Evolutionary conservation across 2,113 vertebrate species (phyloP), one percentile per base, ranked within the genome.

Genomic region (Oncorhynchus gorbuscha): DNA sequence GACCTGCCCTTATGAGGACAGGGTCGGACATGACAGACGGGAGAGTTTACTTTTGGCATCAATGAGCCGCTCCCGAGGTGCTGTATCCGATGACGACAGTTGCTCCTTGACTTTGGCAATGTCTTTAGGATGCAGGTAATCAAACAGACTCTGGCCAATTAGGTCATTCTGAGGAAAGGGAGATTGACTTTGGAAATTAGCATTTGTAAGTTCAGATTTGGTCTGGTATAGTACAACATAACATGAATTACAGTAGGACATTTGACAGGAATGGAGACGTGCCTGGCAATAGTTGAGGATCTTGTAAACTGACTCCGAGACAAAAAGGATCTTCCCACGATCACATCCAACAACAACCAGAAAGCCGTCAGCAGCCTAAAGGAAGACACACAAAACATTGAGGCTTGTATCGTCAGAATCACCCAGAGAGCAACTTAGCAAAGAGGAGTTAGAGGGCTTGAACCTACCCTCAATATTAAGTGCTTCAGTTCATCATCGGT

Each of bases 21-120:
- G 39, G 39, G 13, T 14, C 14, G 16, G 35, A 14, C 39, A 45
- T 3, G 9, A 45, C 39, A 45, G 9, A 9, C 12, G 9, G 39
- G 9, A 45, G 39, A 11, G n/a, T 2, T 94, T 92, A 99, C 98
- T 99, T 93, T 99, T 99, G 77, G 98, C 97, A 81, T 99, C 97
- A 69, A 99, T 99, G 81, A 99, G 97, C 76, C 98, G 92, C 85
- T 99, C 98, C 75, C 98, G 92, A 1, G 98, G 98, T 0, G 97
- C 97, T 0, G 97, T 97, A 80, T 99, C 98, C 0, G 97, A 99
- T 3, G 98, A 98, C 4, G 98, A 99, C 81, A 99, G 94, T 91
- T 99, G 98, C 85, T 99, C 98, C 91, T 99, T 99, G 67, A 99
- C 97, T 95, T 99, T 99, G 93, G 97, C 97, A n/a, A 99, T 99